Base-by-base conservation (phyloP, 2,888 invertebrate species). In the Dinocampus coccinellae region DNA sequence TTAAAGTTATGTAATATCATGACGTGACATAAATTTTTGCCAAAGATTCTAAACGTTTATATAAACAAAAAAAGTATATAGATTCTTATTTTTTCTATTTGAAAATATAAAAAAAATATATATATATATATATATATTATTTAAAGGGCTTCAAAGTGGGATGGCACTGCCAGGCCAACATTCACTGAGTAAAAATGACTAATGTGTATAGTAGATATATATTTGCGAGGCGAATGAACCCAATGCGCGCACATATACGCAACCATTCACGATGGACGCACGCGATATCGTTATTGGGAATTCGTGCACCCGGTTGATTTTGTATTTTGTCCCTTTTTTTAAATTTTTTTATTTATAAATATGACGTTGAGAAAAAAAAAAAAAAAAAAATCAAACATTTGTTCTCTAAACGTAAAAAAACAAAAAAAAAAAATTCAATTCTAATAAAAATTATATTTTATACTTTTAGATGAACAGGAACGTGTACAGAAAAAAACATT, bases 401-500 rank as follows among this genome's bases (percentile, higher is more conserved):
- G n/a, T n/a, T n/a, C n/a, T n/a, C n/a, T n/a, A n/a, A n/a, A n/a
- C n/a, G n/a, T n/a, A n/a, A n/a, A n/a, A n/a, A n/a, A n/a, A n/a
- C n/a, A n/a, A n/a, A n/a, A n/a, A n/a, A 29, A 29, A 3, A 29
- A 29, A 3, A 29, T 29, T 29, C 29, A 7, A 29, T 29, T 29
- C 7, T 3, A 29, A 29, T 29, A 29, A 29, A 4, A 29, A 29
- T 29, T 13, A 10, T 7, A 16, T 47, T 47, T 47, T 47, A 13
- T 55, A 63, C 36, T 65, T 65, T 20, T 94, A 98, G 98, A 98
- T 92, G 98, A 98, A 90, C 98, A 98, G 90, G 98, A 98, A 91
- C 92, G 97, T 88, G 98, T 98, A 80, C 98, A 98, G 89, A 98
- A 98, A 92, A 98, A 98, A 89, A 98, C 98, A 78, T 98, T 98